phyloP scores from a whole-genome alignment of 1,140 invertebrate species.

The Rhopalosiphum padi region DNA sequence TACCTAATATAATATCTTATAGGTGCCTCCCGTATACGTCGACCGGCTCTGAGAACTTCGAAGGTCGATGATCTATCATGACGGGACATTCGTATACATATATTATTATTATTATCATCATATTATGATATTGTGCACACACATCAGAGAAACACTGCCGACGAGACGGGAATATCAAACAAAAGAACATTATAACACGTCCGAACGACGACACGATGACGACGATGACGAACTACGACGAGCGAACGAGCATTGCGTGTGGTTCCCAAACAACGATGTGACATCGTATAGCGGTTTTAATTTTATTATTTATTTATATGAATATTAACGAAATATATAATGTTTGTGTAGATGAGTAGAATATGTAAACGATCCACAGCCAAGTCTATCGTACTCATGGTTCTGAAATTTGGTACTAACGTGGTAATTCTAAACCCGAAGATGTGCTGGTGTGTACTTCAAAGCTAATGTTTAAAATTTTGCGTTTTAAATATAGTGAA shows the following conservation, averaged over 20 bases:
- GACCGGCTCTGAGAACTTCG: not conserved
- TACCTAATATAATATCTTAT: not conserved
- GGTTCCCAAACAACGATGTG: not conserved
- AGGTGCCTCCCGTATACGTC: not conserved
- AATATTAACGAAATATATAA: too few relatives aligned
- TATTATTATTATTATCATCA: not conserved
- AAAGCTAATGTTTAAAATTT: too few relatives aligned
- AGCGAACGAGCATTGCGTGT: not conserved
- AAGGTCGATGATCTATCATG: conserved; percentile 34
- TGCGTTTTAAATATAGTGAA: too few relatives aligned
- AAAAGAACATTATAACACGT: conserved; percentile 52
- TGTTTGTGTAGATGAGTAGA: too few relatives aligned
- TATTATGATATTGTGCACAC: conserved; percentile 6
- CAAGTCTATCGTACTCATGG: too few relatives aligned
- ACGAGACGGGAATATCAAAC: conserved; percentile 42
- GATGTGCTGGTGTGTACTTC: too few relatives aligned
- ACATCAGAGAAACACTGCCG: conserved; percentile 33
- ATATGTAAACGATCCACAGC: too few relatives aligned
- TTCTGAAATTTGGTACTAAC: too few relatives aligned
- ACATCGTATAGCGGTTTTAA: not conserved
- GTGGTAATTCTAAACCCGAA: too few relatives aligned
- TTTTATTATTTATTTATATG: not conserved
- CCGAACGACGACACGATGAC: not conserved
- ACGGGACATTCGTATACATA: not conserved
- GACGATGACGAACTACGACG: not conserved